Base-by-base conservation (phyloP, 2,888 invertebrate genomes). In the Spilosoma lubricipeda region DNA sequence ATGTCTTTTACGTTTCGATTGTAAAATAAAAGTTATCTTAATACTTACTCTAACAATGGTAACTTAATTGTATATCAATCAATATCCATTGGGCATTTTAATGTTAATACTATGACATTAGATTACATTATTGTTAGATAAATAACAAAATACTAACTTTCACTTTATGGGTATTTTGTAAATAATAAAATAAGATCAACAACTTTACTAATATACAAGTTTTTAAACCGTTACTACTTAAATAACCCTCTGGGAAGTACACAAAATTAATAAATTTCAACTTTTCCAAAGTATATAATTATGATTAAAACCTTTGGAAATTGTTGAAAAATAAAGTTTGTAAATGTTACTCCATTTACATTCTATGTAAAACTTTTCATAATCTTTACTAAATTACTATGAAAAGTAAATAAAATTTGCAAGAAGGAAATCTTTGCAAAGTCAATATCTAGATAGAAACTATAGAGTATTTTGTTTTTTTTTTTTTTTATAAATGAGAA, bases 31-130 rank as follows among this genome's bases (percentile, higher is more conserved):
- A 23, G 23, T 64, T 39, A 23, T 59, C 5, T 48, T 48, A 18
- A 1, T 3, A 20, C n/a, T 48, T 20, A 20, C 23, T 63, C 8
- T 33, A 68, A 8, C 9, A 33, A 74, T 72, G 64, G 39, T n/a
- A 56, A 67, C 65, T 69, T 36, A 48, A 48, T 18, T 48, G 13
- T 45, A 30, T 65, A 42, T 64, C 74, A 78, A 78, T 83, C 77
- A 72, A 33, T 59, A 52, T 79, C 70, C 67, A 77, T 77, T 66
- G 84, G 85, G 83, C 82, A 84, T 84, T 84, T 75, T 70, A 45
- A 73, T 74, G 65, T 75, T 74, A 67, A 56, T 23, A n/a, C n/a
- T n/a, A 65, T 76, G 79, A 76, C 18, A 59, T 71, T 82, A 81
- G 75, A 27, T 64, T 84, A 81, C 75, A n/a, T 64, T 74, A 67